These are phyloP conservation scores for Nomada fabriciana DNA, from an alignment of 2,888 invertebrate species.

Conservation along the genomic window DNA sequence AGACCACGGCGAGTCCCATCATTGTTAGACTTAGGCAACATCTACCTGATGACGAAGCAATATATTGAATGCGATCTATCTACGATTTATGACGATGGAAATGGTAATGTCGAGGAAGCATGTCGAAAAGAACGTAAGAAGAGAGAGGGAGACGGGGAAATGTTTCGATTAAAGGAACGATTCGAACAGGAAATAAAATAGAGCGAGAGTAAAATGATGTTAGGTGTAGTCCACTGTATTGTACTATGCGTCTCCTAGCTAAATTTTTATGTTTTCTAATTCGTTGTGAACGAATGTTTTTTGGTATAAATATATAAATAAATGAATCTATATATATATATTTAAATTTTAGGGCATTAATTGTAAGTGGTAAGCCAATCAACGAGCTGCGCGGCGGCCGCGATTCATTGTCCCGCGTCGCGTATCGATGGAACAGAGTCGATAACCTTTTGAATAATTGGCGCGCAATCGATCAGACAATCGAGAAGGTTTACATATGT, in stretches of 20 bases:
- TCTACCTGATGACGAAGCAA: constrained; percentile 83
- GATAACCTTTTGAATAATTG: constrained; percentile 31
- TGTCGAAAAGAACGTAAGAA: background rate
- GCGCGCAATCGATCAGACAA: constrained; percentile 60
- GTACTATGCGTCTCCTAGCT: constrained; percentile 79
- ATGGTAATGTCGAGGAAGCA: constrained; percentile 18
- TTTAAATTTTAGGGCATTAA: constrained; percentile 73
- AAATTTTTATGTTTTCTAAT: constrained; percentile 79
- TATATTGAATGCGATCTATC: constrained; percentile 78
- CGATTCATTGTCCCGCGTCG: constrained; percentile 51
- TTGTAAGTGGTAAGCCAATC: constrained; percentile 71
- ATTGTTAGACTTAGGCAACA: constrained; percentile 78
- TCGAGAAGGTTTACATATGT: constrained; percentile 53
- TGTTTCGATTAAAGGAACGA: constrained; percentile 42
- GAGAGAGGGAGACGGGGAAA: background rate
- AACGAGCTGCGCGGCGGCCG: constrained; percentile 76
- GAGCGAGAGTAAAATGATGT: constrained; percentile 70
- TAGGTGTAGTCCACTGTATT: constrained; percentile 79
- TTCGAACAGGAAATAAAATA: constrained; percentile 44
- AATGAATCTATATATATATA: constrained; percentile 69
- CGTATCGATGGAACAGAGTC: constrained; percentile 36
- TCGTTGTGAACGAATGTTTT: constrained; percentile 80
- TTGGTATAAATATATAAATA: constrained; percentile 75
- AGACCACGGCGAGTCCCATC: constrained; percentile 50
- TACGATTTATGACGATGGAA: constrained; percentile 68